These are phyloP conservation scores for Chrysomallon squamiferum DNA, from an alignment of 1,140 invertebrate genomes.

Conservation along the genomic window DNA sequence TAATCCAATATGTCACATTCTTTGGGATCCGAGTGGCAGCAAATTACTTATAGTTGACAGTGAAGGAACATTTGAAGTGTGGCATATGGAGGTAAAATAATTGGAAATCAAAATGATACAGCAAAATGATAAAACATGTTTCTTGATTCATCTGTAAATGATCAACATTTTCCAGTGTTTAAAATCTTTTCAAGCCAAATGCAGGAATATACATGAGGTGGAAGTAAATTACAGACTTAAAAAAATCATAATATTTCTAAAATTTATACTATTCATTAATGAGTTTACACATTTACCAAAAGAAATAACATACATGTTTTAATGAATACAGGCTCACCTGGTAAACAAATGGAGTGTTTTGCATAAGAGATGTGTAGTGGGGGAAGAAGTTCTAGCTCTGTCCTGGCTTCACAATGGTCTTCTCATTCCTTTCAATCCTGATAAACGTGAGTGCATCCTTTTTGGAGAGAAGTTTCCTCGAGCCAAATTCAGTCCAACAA, in stretches of 20 bases:
- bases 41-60: constrained; percentile 30
- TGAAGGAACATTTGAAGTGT: constrained; percentile 38
- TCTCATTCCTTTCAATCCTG: constrained; percentile 55
- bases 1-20: constrained; percentile 29
- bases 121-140: not conserved
- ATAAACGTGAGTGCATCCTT: constrained; percentile 64
- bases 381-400: constrained; percentile 55
- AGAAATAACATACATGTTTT: too few species aligned
- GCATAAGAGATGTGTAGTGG: constrained; percentile 31
- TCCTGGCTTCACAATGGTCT: constrained; percentile 59
- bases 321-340: constrained; percentile 56
- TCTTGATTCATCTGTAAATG: not conserved
- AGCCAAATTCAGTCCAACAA: constrained; percentile 77
- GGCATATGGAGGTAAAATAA: constrained; percentile 39
- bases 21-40: constrained; percentile 43
- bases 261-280: too few species aligned
- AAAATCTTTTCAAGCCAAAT: not conserved
- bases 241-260: too few species aligned
- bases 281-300: too few species aligned
- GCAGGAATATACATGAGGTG: not conserved
- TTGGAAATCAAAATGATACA: too few species aligned
- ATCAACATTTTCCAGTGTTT: not conserved
- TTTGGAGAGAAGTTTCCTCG: constrained; percentile 87
- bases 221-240: not conserved
- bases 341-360: constrained; percentile 54